Evolutionary conservation across 2,113 vertebrate species (phyloP).

Genomic region (Mesitornis unicolor): DNA sequence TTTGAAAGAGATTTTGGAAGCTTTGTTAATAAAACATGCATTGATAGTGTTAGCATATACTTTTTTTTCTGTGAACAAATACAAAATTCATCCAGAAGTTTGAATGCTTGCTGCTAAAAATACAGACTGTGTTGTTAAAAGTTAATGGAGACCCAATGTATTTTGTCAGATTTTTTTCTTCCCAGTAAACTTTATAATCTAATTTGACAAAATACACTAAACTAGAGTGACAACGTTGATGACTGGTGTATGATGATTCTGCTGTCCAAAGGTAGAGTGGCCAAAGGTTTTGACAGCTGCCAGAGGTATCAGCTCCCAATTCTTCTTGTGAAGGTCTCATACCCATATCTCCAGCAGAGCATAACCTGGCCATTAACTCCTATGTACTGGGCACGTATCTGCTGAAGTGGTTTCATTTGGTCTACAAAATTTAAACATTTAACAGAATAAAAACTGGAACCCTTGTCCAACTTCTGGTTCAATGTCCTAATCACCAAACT

Average conservation of each 20-base stretch:
- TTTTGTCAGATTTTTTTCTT: background rate
- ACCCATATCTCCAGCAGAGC: background rate
- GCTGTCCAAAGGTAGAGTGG: background rate
- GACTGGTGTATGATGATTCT: background rate
- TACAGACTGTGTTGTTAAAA: background rate
- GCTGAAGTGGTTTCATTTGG: background rate
- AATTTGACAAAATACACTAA: background rate
- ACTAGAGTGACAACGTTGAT: background rate
- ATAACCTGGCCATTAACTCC: background rate
- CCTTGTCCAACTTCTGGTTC: background rate
- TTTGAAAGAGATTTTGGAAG: background rate
- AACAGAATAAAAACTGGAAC: background rate
- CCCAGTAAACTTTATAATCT: background rate
- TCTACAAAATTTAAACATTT: background rate
- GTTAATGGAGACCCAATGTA: background rate
- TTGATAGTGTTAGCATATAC: rapidly evolving
- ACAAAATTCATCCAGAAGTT: background rate
- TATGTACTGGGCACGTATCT: background rate
- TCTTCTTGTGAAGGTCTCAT: background rate
- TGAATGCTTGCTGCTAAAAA: background rate
- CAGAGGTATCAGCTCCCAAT: rapidly evolving
- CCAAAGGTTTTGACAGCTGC: background rate
- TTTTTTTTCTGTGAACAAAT: background rate
- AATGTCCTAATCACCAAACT: background rate
- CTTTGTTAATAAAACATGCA: background rate